Percentiles rank a stretch among this genome's conserved stretches.
Conservation (phyloP, 1,140 invertebrate genomes). For the Lordiphosa collinella region DNA sequence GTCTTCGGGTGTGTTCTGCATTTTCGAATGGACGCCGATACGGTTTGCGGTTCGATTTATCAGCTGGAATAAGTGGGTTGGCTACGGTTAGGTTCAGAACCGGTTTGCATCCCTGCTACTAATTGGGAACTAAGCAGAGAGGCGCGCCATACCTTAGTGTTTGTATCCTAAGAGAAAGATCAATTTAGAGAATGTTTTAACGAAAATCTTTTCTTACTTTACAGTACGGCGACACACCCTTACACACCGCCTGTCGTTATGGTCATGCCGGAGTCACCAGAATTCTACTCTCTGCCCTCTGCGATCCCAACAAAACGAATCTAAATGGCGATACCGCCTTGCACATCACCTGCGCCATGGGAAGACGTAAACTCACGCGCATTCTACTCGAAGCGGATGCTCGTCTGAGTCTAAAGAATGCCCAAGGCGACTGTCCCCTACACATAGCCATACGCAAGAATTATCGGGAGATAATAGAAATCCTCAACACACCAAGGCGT, state of each 20-base stretch:
- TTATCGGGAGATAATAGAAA: slow-evolving; percentile 88
- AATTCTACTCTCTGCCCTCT: slow-evolving; percentile 94
- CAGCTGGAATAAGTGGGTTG: no score
- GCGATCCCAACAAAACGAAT: slow-evolving; percentile 93
- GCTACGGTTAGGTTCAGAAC: no score
- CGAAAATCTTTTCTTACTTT: no score
- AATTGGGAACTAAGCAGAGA: no score
- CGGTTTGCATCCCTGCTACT: no score
- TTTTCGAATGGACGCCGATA: no score
- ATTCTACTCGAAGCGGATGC: slow-evolving; percentile 94
- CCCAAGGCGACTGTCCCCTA: slow-evolving; percentile 94
- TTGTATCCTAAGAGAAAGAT: no score
- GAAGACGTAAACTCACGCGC: slow-evolving; percentile 92
- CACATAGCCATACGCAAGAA: slow-evolving; percentile 95
- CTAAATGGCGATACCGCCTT: slow-evolving; percentile 97
- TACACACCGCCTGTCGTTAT: slow-evolving; percentile 96
- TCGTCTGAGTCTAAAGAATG: slow-evolving; percentile 89
- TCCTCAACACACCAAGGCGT: slow-evolving; percentile 83
- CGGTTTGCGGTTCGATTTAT: no score
- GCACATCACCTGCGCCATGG: slow-evolving; percentile 96
- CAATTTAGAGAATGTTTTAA: no score
- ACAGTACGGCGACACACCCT: slow-evolving; percentile 96
- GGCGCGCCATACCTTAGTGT: no score
- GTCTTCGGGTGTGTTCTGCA: no score
- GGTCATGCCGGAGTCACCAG: slow-evolving; percentile 97